These are phyloP conservation scores for Ormyrus pomaceus DNA, from an alignment of 2,888 invertebrate genomes.

Conservation along the genomic window DNA sequence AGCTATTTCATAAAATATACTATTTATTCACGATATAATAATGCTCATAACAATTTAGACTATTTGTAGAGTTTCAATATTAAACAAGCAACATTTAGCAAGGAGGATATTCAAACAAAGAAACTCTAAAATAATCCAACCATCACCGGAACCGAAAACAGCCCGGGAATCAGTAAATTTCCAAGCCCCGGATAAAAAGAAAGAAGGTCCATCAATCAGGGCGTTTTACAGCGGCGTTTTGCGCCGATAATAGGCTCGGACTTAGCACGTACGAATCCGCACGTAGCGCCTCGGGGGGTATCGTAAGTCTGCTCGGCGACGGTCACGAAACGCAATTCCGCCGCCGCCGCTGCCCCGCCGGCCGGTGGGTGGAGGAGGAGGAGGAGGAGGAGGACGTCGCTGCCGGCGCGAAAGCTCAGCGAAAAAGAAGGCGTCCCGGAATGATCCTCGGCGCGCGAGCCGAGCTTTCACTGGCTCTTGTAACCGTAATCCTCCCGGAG, in stretches of 20 bases:
- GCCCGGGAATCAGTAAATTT: too few relatives aligned
- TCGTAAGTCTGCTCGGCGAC: slow-evolving; percentile 32
- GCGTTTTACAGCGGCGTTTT: slow-evolving; percentile 41
- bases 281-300: slow-evolving; percentile 36
- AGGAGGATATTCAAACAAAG: too few relatives aligned
- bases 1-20: too few relatives aligned
- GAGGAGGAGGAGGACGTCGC: not conserved
- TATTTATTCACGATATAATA: too few relatives aligned
- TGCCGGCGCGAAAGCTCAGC: slow-evolving; percentile 49
- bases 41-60: too few relatives aligned
- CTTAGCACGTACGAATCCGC: slow-evolving; percentile 27
- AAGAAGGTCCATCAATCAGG: slow-evolving; percentile 48
- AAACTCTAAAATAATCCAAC: too few relatives aligned
- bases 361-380: not conserved
- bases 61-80: too few relatives aligned
- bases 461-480: slow-evolving; percentile 7
- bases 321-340: slow-evolving; percentile 48
- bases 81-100: too few relatives aligned
- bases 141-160: too few relatives aligned
- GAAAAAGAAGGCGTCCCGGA: slow-evolving; percentile 23
- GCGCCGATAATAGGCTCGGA: slow-evolving; percentile 30
- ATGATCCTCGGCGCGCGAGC: slow-evolving; percentile 10
- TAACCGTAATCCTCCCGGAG: slow-evolving; percentile 30
- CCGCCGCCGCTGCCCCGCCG: not conserved
- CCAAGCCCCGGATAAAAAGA: not conserved